Evolutionary conservation across 2,888 invertebrate genomes (phyloP).

Genomic region (Amphipyra berbera): DNA sequence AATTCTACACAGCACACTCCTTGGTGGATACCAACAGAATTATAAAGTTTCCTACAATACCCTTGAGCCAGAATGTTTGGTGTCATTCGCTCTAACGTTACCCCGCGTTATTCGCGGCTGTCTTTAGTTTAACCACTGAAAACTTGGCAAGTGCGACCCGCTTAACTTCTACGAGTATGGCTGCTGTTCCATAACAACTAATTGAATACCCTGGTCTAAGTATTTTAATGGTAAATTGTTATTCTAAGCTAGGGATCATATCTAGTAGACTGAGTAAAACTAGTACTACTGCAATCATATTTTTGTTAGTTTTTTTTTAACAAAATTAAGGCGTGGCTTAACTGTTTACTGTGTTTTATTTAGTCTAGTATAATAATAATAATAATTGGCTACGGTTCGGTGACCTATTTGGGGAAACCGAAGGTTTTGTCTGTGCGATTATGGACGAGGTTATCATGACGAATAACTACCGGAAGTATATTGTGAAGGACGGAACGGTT

Average conservation of each 20-base stretch:
- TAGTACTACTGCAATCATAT: no score
- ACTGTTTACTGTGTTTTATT: no score
- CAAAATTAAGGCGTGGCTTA: no score
- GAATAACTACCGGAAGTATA: no score
- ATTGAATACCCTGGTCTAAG: constrained; percentile 14
- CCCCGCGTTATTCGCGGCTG: not conserved
- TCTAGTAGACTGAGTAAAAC: no score
- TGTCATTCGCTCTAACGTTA: constrained; percentile 16
- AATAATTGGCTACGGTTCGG: no score
- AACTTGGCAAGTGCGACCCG: constrained; percentile 41
- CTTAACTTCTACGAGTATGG: constrained; percentile 31
- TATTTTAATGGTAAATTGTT: constrained; percentile 11
- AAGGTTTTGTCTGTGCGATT: no score
- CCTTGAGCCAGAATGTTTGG: constrained; percentile 8
- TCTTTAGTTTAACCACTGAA: constrained; percentile 13
- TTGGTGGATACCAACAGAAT: constrained; percentile 1
- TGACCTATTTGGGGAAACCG: no score
- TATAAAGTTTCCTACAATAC: constrained; percentile 18
- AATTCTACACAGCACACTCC: not conserved
- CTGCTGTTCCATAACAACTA: constrained; percentile 11
- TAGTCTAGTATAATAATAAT: no score
- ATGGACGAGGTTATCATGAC: no score
- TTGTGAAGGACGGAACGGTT: no score
- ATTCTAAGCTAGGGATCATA: not conserved
- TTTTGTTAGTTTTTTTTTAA: no score